Percentiles rank a stretch among this genome's conserved stretches.
Evolutionary conservation across 2,888 invertebrate species (phyloP).

Genomic region (Agriotes lineatus): DNA sequence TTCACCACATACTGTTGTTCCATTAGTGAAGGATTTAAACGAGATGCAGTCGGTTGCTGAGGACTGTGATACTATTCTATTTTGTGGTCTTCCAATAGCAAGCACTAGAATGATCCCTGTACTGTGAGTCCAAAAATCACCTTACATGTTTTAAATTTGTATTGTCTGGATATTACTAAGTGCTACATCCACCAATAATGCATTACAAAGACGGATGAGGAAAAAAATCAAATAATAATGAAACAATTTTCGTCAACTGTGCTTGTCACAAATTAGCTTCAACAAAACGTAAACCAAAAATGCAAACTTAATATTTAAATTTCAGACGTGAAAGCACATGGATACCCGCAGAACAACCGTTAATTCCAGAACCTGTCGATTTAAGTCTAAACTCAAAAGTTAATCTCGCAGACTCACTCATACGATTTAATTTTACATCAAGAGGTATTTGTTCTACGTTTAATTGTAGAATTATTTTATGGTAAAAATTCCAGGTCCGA

Average conservation of each 20-base stretch:
- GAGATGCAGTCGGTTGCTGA: constrained; percentile 51
- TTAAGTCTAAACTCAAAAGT: constrained; percentile 57
- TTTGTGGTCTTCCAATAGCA: constrained; percentile 59
- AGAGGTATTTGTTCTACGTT: constrained; percentile 66
- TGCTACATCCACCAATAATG: too few species aligned
- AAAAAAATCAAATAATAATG: too few species aligned
- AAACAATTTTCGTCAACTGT: too few species aligned
- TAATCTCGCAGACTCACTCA: constrained; percentile 59
- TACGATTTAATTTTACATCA: constrained; percentile 67
- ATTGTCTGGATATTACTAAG: too few species aligned
- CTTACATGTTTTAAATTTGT: neutral
- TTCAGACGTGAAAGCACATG: constrained; percentile 59
- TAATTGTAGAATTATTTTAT: too few species aligned
- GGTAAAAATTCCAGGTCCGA: constrained; percentile 72
- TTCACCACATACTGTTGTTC: constrained; percentile 57
- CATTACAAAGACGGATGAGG: too few species aligned
- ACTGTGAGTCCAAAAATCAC: neutral
- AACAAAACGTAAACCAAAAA: too few species aligned
- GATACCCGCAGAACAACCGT: constrained; percentile 59
- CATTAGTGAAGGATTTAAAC: constrained; percentile 53
- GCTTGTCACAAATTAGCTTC: too few species aligned
- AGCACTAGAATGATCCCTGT: constrained; percentile 18
- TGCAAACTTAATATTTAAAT: too few species aligned
- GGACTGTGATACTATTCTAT: constrained; percentile 57
- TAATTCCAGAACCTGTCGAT: constrained; percentile 52